Evolutionary conservation across 2,797 vertebrate genomes (phyloP).

Genomic region (Falco concolor): DNA sequence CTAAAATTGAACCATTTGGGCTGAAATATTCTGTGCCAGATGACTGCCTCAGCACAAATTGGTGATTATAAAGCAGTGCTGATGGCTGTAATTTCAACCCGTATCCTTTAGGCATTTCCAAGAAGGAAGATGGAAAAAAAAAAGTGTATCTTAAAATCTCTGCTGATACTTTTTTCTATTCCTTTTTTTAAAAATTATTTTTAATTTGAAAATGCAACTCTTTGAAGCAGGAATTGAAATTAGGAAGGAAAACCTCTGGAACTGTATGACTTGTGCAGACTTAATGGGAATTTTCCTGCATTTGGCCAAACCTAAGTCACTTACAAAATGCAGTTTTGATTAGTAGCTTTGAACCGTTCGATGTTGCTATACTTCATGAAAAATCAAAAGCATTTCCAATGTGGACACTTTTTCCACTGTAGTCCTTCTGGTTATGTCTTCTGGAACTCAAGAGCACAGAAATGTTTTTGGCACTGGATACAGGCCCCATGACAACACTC

Average conservation of each 20-base stretch:
- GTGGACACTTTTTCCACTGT: background rate
- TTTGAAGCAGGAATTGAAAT: background rate
- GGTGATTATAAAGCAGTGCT: background rate
- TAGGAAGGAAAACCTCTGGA: background rate
- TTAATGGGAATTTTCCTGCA: background rate
- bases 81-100: background rate
- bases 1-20: background rate
- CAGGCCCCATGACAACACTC: background rate
- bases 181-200: no score
- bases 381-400: background rate
- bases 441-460: background rate
- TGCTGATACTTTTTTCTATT: background rate
- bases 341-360: background rate
- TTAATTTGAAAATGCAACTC: background rate
- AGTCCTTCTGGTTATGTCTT: background rate
- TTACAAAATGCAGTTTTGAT: background rate
- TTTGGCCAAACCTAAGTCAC: background rate
- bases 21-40: background rate
- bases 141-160: background rate
- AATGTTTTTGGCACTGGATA: background rate
- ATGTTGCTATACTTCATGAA: background rate
- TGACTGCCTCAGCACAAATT: background rate
- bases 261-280: background rate
- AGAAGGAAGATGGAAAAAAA: background rate
- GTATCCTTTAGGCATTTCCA: background rate